phyloP scores from a whole-genome alignment of 2,888 invertebrate species.

The Chydorus sphaericus region DNA sequence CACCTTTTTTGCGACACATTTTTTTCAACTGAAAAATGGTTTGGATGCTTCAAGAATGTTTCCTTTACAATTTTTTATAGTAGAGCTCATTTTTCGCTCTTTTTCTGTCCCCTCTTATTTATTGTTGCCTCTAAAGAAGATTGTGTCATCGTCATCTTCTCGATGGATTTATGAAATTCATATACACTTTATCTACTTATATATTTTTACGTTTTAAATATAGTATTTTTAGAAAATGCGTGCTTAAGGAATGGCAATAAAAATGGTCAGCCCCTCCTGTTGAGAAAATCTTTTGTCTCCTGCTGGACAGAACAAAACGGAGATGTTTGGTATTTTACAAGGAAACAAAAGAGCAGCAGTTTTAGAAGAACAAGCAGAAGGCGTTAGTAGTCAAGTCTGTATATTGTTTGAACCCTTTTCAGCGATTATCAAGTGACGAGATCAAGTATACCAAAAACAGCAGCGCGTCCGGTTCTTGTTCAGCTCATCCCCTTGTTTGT shows the following conservation, averaged over 20 bases:
- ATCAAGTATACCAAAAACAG: too few species aligned
- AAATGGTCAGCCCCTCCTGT: neutral
- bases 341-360: neutral
- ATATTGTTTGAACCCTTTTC: neutral
- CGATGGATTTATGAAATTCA: neutral
- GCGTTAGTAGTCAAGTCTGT: neutral
- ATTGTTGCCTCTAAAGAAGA: neutral
- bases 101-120: neutral
- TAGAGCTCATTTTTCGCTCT: neutral
- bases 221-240: neutral
- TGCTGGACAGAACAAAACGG: neutral
- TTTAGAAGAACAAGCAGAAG: neutral
- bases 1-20: too few species aligned
- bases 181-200: neutral
- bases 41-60: too few species aligned
- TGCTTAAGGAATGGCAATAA: too few species aligned
- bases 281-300: too few species aligned
- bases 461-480: too few species aligned
- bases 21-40: too few species aligned
- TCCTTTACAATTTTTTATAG: neutral
- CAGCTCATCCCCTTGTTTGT: too few species aligned
- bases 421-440: too few species aligned
- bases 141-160: slow-evolving; percentile 1
- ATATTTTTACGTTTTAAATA: neutral
- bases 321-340: neutral